Evolutionary conservation across 2,113 vertebrate species (phyloP).

Genomic region (Hucho hucho): DNA sequence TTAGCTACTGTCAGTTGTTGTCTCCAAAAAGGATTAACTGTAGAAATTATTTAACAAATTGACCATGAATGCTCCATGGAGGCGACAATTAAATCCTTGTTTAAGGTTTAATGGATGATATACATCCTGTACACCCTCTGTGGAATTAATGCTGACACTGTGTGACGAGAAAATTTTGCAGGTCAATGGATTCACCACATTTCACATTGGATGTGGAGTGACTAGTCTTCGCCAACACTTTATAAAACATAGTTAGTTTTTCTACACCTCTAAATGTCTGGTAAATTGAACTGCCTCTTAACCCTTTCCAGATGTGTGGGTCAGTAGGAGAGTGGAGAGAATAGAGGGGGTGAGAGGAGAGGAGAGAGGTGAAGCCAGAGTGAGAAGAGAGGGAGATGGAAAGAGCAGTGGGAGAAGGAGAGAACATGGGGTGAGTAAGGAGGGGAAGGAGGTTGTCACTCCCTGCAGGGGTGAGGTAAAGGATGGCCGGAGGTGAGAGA

Average conservation of each 20-base stretch:
- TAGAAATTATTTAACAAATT: slow-evolving; percentile 20
- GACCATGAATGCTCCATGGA: background rate
- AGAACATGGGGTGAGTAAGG: slow-evolving; percentile 20
- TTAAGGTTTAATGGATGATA: background rate
- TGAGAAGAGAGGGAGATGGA: background rate
- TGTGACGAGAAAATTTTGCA: background rate
- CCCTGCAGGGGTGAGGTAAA: slow-evolving; percentile 40
- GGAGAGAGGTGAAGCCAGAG: slow-evolving; percentile 2
- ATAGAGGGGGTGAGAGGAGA: slow-evolving; percentile 8
- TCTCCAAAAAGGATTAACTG: slow-evolving; percentile 12
- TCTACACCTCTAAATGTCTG: slow-evolving; percentile 21
- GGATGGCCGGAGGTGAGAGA: slow-evolving; percentile 37
- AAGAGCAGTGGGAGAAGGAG: slow-evolving; percentile 35
- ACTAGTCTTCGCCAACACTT: slow-evolving; percentile 12
- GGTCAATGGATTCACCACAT: slow-evolving; percentile 5
- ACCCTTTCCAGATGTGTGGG: slow-evolving; percentile 59
- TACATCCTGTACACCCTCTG: background rate
- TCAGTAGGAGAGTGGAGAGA: slow-evolving; percentile 23
- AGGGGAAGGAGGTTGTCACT: slow-evolving; percentile 32
- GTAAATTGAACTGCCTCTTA: slow-evolving; percentile 32
- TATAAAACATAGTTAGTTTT: slow-evolving; percentile 12
- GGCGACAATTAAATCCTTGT: slow-evolving; percentile 1
- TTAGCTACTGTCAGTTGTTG: too few relatives aligned
- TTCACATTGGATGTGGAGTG: background rate
- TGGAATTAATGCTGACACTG: background rate